Conservation (phyloP, 2,113 vertebrate genomes). For the Toxotes jaculatrix region DNA sequence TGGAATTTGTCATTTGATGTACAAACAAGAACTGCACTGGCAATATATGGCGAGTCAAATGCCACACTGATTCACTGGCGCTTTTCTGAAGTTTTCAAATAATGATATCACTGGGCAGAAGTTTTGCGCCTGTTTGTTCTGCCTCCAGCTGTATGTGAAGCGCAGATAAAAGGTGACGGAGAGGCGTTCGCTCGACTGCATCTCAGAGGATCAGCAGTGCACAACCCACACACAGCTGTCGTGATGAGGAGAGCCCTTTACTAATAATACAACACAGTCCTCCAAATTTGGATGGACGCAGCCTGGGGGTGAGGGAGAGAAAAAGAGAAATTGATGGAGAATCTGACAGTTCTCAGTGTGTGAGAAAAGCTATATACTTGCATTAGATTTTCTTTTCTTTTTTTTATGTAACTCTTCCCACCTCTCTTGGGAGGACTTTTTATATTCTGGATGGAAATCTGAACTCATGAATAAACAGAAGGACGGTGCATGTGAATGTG, state of each 20-base stretch:
- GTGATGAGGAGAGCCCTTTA: slow-evolving; percentile 53
- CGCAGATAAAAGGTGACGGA: slow-evolving; percentile 64
- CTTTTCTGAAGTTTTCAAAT: slow-evolving; percentile 51
- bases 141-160: slow-evolving; percentile 64
- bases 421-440: slow-evolving; percentile 42
- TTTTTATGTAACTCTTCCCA: slow-evolving; percentile 16
- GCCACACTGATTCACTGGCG: slow-evolving; percentile 52
- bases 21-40: slow-evolving; percentile 29
- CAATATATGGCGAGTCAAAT: slow-evolving; percentile 55
- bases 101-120: slow-evolving; percentile 44
- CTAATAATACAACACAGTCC: slow-evolving; percentile 39
- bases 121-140: slow-evolving; percentile 56
- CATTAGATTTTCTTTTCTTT: slow-evolving; percentile 2
- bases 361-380: neutral
- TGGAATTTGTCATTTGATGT: slow-evolving; percentile 55
- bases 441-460: slow-evolving; percentile 48
- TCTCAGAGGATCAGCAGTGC: slow-evolving; percentile 48
- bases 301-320: slow-evolving; percentile 24
- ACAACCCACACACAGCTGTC: slow-evolving; percentile 68
- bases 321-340: neutral
- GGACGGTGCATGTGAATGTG: slow-evolving; percentile 51
- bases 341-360: slow-evolving; percentile 19
- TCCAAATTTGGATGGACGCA: slow-evolving; percentile 43
- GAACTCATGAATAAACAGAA: slow-evolving; percentile 68
- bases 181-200: slow-evolving; percentile 50